These are phyloP conservation scores for Neoarius graeffei DNA, from an alignment of 2,113 vertebrate species.

Conservation along the genomic window DNA sequence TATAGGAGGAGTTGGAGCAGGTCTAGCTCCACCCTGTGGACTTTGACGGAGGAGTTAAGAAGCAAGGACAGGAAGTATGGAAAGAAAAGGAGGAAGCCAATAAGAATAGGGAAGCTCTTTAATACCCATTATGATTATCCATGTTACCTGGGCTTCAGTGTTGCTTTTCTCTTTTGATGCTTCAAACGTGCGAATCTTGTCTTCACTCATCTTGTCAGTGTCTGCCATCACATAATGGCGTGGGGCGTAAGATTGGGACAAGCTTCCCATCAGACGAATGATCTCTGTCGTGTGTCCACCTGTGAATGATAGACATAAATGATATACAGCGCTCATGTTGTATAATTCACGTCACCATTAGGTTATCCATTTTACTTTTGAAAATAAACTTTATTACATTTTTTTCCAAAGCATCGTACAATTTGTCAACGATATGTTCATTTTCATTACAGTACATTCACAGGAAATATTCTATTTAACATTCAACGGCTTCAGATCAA, in stretches of 20 bases:
- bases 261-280: conserved; percentile 80
- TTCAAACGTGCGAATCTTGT: conserved; percentile 85
- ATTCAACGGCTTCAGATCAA: too few relatives aligned
- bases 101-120: background rate
- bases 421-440: too few relatives aligned
- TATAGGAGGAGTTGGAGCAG: background rate
- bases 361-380: background rate
- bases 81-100: background rate
- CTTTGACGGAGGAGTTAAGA: background rate
- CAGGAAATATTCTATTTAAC: too few relatives aligned
- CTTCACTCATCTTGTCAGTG: conserved; percentile 88
- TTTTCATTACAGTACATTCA: too few relatives aligned
- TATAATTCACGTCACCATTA: background rate
- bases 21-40: background rate
- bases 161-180: conserved; percentile 59
- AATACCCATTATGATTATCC: background rate
- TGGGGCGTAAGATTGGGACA: conserved; percentile 81
- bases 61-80: background rate
- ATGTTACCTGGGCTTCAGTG: conserved; percentile 68
- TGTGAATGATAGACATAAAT: conserved; percentile 55
- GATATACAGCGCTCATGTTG: background rate
- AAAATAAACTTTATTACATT: too few relatives aligned
- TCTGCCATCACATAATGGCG: conserved; percentile 89
- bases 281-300: conserved; percentile 95
- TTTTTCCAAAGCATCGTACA: too few relatives aligned